A percentile compares a stretch with the other conserved stretches of the same genome.
Conservation (phyloP, 2,797 vertebrate genomes). For the Heterohyrax brucei region DNA sequence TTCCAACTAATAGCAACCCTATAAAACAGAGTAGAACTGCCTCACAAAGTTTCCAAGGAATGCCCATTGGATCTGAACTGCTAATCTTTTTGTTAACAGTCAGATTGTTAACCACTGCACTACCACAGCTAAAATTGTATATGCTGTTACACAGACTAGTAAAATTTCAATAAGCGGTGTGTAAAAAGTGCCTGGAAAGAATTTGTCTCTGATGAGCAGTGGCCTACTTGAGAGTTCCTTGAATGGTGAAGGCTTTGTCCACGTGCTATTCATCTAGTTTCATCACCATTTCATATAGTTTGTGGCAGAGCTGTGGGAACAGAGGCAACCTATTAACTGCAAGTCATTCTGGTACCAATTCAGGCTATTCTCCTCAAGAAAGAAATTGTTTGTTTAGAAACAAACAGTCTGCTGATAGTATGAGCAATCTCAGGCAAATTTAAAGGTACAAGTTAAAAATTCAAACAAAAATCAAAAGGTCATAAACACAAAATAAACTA, state of each 20-base stretch:
- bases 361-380: not conserved
- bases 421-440: not conserved
- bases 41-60: too few species aligned
- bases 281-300: conserved; percentile 98
- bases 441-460: conserved; percentile 47
- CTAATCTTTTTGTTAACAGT: too few species aligned
- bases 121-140: not conserved
- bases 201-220: not conserved
- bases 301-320: conserved; percentile 95
- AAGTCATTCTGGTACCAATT: not conserved
- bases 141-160: not conserved
- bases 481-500: not conserved
- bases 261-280: conserved; percentile 97
- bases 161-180: not conserved
- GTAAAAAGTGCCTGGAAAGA: not conserved
- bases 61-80: too few species aligned
- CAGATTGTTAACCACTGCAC: too few species aligned
- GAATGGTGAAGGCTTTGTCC: conserved; percentile 99
- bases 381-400: conserved; percentile 18
- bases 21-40: too few species aligned
- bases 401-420: not conserved
- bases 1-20: too few species aligned
- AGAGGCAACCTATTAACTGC: conserved; percentile 72
- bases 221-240: conserved; percentile 97
- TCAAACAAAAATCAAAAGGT: not conserved